These are phyloP conservation scores for Cottus gobio DNA, from an alignment of 2,113 vertebrate species.

Conservation along the genomic window DNA sequence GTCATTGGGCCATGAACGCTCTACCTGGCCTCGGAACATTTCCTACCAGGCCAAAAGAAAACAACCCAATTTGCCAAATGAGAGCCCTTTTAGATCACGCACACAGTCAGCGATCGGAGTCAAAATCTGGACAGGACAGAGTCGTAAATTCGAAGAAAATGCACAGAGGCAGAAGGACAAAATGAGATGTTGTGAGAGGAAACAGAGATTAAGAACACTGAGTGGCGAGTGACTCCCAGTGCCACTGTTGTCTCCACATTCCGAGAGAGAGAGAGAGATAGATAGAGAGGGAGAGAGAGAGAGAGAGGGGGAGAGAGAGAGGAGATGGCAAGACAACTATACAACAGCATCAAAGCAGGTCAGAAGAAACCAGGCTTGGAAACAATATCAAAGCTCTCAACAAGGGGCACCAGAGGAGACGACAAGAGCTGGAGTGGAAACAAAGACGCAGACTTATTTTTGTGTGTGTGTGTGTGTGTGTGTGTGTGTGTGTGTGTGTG, in stretches of 20 bases:
- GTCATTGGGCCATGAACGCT: not conserved
- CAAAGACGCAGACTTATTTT: conserved; percentile 49
- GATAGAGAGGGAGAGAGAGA: conserved; percentile 6
- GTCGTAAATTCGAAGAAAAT: conserved; percentile 21
- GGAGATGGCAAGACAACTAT: conserved; percentile 70
- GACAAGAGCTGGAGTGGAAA: conserved; percentile 72
- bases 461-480: conserved; percentile 25
- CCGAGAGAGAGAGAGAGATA: conserved; percentile 20
- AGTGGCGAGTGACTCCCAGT: conserved; percentile 52
- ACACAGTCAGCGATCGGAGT: not conserved
- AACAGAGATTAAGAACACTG: conserved; percentile 61
- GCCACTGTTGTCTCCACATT: conserved; percentile 27
- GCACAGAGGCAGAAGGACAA: conserved; percentile 37
- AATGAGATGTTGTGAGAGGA: conserved; percentile 50
- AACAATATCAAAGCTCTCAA: conserved; percentile 73
- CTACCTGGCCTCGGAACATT: not conserved
- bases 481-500: conserved; percentile 20
- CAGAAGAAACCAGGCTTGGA: conserved; percentile 75
- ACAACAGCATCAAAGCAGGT: conserved; percentile 77
- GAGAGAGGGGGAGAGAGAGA: not conserved
- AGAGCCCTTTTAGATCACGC: not conserved
- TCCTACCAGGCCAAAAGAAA: not conserved
- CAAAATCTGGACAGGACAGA: conserved; percentile 4
- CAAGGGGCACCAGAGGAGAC: conserved; percentile 71
- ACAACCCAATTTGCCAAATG: not conserved